A percentile compares a stretch with the other conserved stretches of the same genome.
These are phyloP conservation scores for Linurgus olivaceus DNA, from an alignment of 2,797 vertebrate species.

Conservation along the genomic window DNA sequence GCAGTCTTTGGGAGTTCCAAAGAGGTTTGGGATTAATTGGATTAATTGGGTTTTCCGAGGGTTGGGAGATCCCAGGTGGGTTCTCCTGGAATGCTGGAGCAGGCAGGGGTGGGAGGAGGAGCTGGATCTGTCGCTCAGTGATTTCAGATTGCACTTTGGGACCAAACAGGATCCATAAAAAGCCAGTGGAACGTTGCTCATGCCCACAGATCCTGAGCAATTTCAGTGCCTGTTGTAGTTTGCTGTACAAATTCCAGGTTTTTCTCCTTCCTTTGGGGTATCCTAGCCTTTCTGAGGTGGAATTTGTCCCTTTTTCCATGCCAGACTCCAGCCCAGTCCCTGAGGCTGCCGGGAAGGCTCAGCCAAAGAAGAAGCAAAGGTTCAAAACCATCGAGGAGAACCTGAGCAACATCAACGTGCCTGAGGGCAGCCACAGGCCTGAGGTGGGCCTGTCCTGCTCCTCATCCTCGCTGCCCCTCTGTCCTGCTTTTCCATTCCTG, in stretches of 20 bases:
- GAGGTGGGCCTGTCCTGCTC: constrained; percentile 74
- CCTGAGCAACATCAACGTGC: constrained; percentile 85
- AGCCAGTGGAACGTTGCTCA: accelerated
- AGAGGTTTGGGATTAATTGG: accelerated
- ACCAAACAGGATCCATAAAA: neutral
- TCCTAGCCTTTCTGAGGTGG: neutral
- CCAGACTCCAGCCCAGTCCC: constrained; percentile 13
- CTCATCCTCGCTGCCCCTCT: no score
- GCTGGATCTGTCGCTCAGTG: neutral
- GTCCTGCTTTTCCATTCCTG: neutral
- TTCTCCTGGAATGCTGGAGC: neutral
- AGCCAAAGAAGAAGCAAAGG: constrained; percentile 74
- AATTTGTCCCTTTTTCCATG: neutral
- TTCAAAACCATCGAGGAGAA: constrained; percentile 90
- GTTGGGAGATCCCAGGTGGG: neutral
- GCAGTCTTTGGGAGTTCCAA: accelerated
- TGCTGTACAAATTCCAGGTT: neutral
- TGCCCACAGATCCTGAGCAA: neutral
- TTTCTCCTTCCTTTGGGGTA: neutral
- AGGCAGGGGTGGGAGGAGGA: neutral
- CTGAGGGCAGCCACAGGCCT: constrained; percentile 80
- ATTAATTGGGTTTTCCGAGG: accelerated
- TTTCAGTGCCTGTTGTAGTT: accelerated
- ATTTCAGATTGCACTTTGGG: neutral
- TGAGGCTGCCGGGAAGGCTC: constrained; percentile 73